Percentiles rank a stretch among this genome's conserved stretches.
Evolutionary conservation across 2,888 invertebrate genomes (phyloP).

Genomic region (Heliconius hortense): DNA sequence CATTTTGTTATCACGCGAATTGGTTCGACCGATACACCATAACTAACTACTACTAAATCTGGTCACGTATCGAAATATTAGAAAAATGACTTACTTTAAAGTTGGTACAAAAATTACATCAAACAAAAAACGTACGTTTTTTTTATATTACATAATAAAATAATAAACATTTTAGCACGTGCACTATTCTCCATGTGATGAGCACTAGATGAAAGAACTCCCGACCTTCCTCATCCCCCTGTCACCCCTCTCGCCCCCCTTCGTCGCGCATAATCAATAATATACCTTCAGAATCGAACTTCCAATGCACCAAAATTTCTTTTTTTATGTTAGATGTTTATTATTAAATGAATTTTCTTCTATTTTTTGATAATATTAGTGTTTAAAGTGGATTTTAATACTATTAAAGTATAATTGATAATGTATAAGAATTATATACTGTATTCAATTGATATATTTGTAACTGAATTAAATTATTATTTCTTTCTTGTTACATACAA

Average conservation of each 20-base stretch:
- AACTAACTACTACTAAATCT: neutral
- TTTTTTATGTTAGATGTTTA: constrained; percentile 1
- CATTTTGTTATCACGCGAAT: neutral
- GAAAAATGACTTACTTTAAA: neutral
- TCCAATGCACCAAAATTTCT: constrained; percentile 49
- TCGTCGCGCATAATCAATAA: constrained; percentile 64
- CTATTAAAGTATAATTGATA: neutral
- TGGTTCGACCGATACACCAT: neutral
- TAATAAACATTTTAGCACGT: constrained; percentile 42
- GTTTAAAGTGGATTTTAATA: neutral
- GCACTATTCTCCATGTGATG: constrained; percentile 42
- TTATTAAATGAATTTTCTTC: constrained; percentile 5
- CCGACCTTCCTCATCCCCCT: constrained; percentile 66
- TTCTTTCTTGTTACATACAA: neutral
- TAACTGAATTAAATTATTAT: neutral
- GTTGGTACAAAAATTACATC: no score
- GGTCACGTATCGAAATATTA: neutral
- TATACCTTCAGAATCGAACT: constrained; percentile 52
- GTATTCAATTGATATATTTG: neutral
- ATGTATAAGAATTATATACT: neutral
- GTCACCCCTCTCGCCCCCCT: constrained; percentile 40
- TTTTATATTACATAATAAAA: constrained; percentile 9
- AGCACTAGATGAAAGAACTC: constrained; percentile 47
- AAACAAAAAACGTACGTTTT: neutral
- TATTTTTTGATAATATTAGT: neutral